Conservation (phyloP, 2,797 vertebrate species). For the Mormyrops boulengeri region DNA sequence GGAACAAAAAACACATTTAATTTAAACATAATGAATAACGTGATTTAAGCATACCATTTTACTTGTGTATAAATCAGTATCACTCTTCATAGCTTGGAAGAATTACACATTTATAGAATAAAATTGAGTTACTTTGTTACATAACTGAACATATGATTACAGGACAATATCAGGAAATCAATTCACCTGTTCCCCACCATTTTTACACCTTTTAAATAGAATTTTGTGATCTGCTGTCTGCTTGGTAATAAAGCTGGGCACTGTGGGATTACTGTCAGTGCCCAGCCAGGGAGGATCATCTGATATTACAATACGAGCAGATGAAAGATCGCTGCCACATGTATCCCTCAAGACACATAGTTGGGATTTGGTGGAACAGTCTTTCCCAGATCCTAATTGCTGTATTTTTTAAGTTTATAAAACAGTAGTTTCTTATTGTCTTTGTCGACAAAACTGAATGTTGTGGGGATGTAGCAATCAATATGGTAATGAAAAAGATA, state of each 20-base stretch:
- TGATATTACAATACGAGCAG: background rate
- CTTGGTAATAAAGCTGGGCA: background rate
- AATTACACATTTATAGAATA: background rate
- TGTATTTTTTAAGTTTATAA: background rate
- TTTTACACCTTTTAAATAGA: background rate
- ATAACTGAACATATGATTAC: background rate
- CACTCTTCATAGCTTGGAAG: slow-evolving; percentile 35
- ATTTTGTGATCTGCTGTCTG: background rate
- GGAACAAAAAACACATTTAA: background rate
- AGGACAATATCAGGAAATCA: background rate
- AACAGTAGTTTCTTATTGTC: background rate
- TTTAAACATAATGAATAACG: background rate
- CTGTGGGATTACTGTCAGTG: background rate
- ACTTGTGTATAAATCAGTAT: slow-evolving; percentile 39
- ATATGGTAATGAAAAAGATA: background rate
- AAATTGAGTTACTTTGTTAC: background rate
- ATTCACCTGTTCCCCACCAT: background rate
- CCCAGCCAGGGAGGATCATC: background rate
- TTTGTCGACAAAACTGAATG: background rate
- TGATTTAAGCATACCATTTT: slow-evolving; percentile 31
- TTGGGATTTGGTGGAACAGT: background rate
- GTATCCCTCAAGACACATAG: background rate
- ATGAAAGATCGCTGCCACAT: background rate
- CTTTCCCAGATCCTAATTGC: background rate
- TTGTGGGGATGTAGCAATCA: background rate